Conservation (phyloP, 2,888 invertebrate species). For the Cryptocephalus moraei region DNA sequence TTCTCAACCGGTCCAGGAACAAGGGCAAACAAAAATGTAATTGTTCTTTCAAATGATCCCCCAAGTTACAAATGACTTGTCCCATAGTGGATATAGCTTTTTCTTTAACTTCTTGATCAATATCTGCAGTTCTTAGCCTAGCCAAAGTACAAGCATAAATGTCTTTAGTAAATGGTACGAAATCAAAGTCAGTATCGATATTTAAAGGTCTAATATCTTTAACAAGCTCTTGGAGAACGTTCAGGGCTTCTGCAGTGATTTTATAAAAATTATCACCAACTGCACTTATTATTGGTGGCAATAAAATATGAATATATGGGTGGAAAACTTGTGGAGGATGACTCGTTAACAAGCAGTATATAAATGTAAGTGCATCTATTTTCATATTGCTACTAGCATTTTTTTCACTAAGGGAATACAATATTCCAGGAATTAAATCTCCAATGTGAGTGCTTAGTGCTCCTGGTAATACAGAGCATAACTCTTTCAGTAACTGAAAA, state of each 20-base stretch:
- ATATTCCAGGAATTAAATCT: conserved; percentile 78
- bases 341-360: conserved; percentile 71
- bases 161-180: conserved; percentile 65
- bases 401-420: conserved; percentile 82
- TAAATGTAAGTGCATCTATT: conserved; percentile 90
- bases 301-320: conserved; percentile 63
- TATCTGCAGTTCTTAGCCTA: conserved; percentile 86
- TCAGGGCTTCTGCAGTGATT: conserved; percentile 91
- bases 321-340: conserved; percentile 74
- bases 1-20: conserved; percentile 87
- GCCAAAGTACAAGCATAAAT: conserved; percentile 79
- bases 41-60: conserved; percentile 73
- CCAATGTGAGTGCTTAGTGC: conserved; percentile 67
- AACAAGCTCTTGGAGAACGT: conserved; percentile 87
- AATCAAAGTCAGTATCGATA: conserved; percentile 51
- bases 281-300: conserved; percentile 78
- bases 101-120: conserved; percentile 99
- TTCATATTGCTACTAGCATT: conserved; percentile 95
- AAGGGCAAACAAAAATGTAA: conserved; percentile 82
- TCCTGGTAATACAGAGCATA: conserved; percentile 81
- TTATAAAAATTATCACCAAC: conserved; percentile 97
- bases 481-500: conserved; percentile 80
- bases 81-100: conserved; percentile 96
- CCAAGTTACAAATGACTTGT: conserved; percentile 85
- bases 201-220: conserved; percentile 85